A percentile compares a stretch with the other conserved stretches of the same genome.
These are phyloP conservation scores for Iguana delicatissima DNA, from an alignment of 2,797 vertebrate genomes.

Conservation along the genomic window DNA sequence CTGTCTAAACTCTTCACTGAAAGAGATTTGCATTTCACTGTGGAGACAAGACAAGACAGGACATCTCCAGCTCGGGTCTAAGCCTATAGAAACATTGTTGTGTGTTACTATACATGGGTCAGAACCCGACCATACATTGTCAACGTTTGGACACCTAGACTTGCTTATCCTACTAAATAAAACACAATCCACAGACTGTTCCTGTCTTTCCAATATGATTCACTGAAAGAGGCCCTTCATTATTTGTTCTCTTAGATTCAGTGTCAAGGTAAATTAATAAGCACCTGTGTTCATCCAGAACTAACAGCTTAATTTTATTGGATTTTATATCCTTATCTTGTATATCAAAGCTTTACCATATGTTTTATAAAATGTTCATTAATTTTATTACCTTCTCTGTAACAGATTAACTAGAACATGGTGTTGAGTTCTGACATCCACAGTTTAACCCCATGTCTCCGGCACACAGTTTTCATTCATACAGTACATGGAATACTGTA, in stretches of 20 bases:
- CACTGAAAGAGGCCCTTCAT: not conserved
- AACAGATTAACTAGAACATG: slow-evolving; percentile 10
- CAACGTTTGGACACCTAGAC: not conserved
- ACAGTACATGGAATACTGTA: not conserved
- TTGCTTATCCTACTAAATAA: not conserved
- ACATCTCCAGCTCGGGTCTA: not conserved
- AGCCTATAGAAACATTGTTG: not conserved
- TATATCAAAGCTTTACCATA: slow-evolving; percentile 7
- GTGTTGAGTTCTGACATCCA: slow-evolving; percentile 8
- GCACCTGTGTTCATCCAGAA: slow-evolving; percentile 20
- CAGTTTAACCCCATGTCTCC: not conserved
- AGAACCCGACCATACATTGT: not conserved
- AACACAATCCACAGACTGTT: not conserved
- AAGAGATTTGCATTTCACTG: not conserved
- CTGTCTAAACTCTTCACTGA: not conserved
- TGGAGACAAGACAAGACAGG: not conserved
- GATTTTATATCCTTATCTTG: slow-evolving; percentile 11
- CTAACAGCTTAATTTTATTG: slow-evolving; percentile 22
- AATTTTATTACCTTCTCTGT: not conserved
- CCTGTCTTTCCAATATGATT: slow-evolving; percentile 3
- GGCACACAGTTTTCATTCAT: not conserved
- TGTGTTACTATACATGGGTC: not conserved
- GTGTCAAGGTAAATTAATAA: slow-evolving; percentile 19
- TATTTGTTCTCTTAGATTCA: not conserved
- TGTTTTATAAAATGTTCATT: slow-evolving; percentile 21